Conservation (phyloP, 2,888 invertebrate species). For the Drosophila siamana region DNA sequence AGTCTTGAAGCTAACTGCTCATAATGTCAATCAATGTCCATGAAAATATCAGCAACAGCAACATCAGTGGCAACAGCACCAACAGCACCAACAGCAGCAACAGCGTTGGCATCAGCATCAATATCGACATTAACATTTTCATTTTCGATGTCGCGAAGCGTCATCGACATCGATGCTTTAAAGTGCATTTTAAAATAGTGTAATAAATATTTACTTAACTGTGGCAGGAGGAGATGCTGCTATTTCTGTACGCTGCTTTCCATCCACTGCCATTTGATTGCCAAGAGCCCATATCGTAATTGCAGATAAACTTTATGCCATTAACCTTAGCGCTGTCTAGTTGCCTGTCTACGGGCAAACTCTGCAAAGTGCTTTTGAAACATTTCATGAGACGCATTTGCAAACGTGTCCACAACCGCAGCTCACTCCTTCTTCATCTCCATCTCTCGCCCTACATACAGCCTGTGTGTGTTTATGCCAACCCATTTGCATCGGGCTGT, state of each 20-base stretch:
- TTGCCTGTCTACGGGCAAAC: conserved; percentile 37
- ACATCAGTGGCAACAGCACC: neutral
- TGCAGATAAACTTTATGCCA: conserved; percentile 81
- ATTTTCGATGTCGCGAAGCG: conserved; percentile 3
- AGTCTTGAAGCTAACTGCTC: neutral
- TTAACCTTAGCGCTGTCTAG: conserved; percentile 74
- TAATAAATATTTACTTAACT: conserved; percentile 72
- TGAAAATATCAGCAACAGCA: conserved; percentile 18
- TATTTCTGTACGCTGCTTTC: neutral
- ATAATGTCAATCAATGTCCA: conserved; percentile 45
- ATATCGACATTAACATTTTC: conserved; percentile 18
- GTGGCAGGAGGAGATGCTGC: conserved; percentile 1
- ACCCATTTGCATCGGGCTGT: neutral
- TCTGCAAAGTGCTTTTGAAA: conserved; percentile 74
- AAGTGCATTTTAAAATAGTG: conserved; percentile 75
- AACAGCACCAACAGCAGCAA: conserved; percentile 17
- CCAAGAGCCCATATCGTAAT: conserved; percentile 71
- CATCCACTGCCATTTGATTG: conserved; percentile 46
- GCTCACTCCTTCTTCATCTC: conserved; percentile 10
- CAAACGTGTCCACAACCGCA: neutral
- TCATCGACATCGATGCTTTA: conserved; percentile 50
- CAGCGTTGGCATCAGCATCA: conserved; percentile 8
- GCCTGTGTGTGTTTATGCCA: neutral
- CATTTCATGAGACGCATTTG: conserved; percentile 67
- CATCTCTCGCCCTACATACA: no score